Percentiles rank a stretch among this genome's conserved stretches.
Conservation (phyloP, 1,140 invertebrate species). For the Scaptodrosophila lebanonensis region DNA sequence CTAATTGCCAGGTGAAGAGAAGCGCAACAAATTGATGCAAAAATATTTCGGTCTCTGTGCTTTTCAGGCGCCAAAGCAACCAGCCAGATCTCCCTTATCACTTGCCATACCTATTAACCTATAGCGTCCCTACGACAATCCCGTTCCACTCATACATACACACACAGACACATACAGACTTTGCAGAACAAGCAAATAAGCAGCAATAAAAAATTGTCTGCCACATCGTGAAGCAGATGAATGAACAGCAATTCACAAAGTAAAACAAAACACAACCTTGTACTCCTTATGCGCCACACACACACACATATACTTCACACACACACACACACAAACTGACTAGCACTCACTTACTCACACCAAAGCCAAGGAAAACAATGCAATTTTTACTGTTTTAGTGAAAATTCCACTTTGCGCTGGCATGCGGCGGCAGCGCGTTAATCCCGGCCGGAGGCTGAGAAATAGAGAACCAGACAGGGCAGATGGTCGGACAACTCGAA, state of each 20-base stretch:
- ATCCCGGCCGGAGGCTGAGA: not conserved
- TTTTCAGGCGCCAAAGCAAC: not conserved
- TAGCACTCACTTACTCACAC: not conserved
- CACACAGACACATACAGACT: too few species aligned
- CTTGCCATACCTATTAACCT: too few species aligned
- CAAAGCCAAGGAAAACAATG: conserved; percentile 35
- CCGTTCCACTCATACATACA: too few species aligned
- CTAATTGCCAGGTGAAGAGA: conserved; percentile 55
- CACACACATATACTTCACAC: conserved; percentile 1
- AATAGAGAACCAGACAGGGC: conserved; percentile 5
- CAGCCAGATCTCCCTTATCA: too few species aligned
- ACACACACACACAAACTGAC: conserved; percentile 4
- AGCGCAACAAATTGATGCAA: conserved; percentile 43
- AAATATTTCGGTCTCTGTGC: conserved; percentile 42
- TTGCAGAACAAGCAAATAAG: too few species aligned
- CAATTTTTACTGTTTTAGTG: conserved; percentile 58
- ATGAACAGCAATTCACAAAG: too few species aligned
- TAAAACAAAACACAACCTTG: too few species aligned
- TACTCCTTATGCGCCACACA: too few species aligned
- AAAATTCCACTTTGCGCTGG: conserved; percentile 41
- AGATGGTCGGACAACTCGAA: conserved; percentile 27
- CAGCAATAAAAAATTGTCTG: too few species aligned
- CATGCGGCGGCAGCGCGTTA: too few species aligned
- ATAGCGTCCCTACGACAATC: too few species aligned
- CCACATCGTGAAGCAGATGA: too few species aligned